Conservation (phyloP, 2,888 invertebrate genomes). For the Drepana falcataria region DNA sequence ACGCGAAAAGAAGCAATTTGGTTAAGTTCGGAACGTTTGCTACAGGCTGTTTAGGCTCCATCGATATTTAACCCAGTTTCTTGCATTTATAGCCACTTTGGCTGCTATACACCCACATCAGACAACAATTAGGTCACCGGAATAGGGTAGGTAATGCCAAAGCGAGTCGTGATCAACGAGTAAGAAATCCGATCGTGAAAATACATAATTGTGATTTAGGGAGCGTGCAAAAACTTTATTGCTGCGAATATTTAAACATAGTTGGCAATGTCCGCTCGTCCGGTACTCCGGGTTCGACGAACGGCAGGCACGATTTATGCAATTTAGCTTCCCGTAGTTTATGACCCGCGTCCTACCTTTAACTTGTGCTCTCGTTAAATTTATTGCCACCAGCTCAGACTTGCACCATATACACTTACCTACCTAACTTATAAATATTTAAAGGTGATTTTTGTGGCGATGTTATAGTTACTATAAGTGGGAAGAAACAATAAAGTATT, state of each 20-base stretch:
- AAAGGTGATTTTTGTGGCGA: not conserved
- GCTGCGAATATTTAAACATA: conserved; percentile 18
- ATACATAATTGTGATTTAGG: conserved; percentile 12
- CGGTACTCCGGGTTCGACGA: conserved; percentile 12
- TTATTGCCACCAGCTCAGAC: not conserved
- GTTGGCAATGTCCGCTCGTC: conserved; percentile 22
- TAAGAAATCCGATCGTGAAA: conserved; percentile 41
- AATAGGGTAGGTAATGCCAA: conserved; percentile 61
- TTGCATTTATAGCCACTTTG: conserved; percentile 68
- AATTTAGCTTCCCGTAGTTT: conserved; percentile 19
- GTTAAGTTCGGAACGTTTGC: conserved; percentile 34
- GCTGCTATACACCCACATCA: conserved; percentile 56
- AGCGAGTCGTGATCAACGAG: conserved; percentile 44
- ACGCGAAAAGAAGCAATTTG: conserved; percentile 37
- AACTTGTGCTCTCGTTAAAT: not conserved
- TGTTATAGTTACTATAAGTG: too few species aligned
- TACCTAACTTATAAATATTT: not conserved
- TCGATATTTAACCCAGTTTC: conserved; percentile 74
- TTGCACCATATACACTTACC: not conserved
- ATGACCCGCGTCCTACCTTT: conserved; percentile 9
- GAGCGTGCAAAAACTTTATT: conserved; percentile 16
- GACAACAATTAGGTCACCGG: conserved; percentile 70
- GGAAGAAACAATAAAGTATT: too few species aligned
- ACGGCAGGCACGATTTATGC: conserved; percentile 12
- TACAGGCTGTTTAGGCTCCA: conserved; percentile 49